These are phyloP conservation scores for Scartelaos histophorus DNA, from an alignment of 2,113 vertebrate species.

Conservation along the genomic window DNA sequence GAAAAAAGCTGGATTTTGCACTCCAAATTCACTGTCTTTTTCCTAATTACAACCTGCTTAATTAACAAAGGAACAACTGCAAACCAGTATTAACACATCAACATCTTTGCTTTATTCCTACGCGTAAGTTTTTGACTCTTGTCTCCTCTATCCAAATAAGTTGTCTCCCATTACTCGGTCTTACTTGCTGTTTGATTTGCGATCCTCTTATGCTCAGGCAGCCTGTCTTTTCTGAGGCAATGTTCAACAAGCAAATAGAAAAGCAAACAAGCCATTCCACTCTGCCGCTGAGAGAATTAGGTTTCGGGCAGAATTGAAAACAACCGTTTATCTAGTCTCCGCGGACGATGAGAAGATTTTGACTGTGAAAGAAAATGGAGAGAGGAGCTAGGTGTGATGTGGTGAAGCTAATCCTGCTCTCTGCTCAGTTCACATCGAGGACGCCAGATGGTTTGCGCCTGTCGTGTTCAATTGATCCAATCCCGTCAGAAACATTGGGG, in stretches of 20 bases:
- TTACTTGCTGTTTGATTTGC: constrained; percentile 50
- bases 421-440: constrained; percentile 29
- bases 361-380: constrained; percentile 48
- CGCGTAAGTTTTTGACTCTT: background rate
- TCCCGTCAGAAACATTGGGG: constrained; percentile 16
- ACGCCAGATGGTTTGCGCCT: constrained; percentile 36
- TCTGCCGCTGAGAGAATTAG: constrained; percentile 45
- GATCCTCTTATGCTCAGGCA: constrained; percentile 43
- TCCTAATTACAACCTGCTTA: background rate
- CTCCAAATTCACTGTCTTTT: background rate
- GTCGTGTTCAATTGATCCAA: constrained; percentile 28
- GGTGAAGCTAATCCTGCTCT: constrained; percentile 23
- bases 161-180: constrained; percentile 29
- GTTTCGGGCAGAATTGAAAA: constrained; percentile 56
- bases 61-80: background rate
- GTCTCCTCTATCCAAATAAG: constrained; percentile 21
- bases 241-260: constrained; percentile 46
- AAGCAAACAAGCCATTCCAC: constrained; percentile 52
- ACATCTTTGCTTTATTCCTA: background rate
- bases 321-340: constrained; percentile 48
- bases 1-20: too few relatives aligned
- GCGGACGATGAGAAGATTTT: constrained; percentile 38
- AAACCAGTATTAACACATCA: background rate
- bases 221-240: constrained; percentile 47
- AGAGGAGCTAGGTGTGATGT: constrained; percentile 54